Percentiles rank a stretch among this genome's conserved stretches.
Evolutionary conservation across 2,888 invertebrate species (phyloP).

Genomic region (Oeneis ivallda): DNA sequence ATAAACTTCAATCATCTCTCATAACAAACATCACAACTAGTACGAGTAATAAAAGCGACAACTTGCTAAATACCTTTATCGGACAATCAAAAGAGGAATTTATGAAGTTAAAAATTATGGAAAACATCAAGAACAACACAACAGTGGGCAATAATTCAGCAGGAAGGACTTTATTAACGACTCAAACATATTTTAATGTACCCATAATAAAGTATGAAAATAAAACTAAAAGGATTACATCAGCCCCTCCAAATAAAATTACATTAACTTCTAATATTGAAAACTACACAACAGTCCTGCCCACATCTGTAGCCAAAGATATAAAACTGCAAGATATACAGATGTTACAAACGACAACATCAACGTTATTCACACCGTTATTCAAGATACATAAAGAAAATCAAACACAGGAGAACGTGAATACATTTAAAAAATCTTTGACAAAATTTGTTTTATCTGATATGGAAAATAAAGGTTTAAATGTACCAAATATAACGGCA

Average conservation of each 20-base stretch:
- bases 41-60: neutral
- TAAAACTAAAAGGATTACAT: neutral
- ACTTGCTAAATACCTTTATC: neutral
- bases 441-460: neutral
- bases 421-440: neutral
- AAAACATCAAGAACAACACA: neutral
- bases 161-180: neutral
- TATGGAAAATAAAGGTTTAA: neutral
- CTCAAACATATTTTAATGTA: neutral
- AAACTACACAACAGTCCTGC: neutral
- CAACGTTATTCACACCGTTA: neutral
- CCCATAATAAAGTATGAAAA: neutral
- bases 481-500: neutral
- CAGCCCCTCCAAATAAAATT: neutral
- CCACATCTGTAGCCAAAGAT: neutral
- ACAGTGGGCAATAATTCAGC: neutral
- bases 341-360: neutral
- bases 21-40: neutral
- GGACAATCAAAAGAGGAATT: neutral
- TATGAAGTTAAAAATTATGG: neutral
- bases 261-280: neutral
- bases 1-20: neutral
- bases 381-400: neutral
- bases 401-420: neutral
- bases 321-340: neutral